Percentiles rank a stretch among this genome's conserved stretches.
These are phyloP conservation scores for Tadarida brasiliensis DNA, from an alignment of 2,797 vertebrate species.

Conservation along the genomic window DNA sequence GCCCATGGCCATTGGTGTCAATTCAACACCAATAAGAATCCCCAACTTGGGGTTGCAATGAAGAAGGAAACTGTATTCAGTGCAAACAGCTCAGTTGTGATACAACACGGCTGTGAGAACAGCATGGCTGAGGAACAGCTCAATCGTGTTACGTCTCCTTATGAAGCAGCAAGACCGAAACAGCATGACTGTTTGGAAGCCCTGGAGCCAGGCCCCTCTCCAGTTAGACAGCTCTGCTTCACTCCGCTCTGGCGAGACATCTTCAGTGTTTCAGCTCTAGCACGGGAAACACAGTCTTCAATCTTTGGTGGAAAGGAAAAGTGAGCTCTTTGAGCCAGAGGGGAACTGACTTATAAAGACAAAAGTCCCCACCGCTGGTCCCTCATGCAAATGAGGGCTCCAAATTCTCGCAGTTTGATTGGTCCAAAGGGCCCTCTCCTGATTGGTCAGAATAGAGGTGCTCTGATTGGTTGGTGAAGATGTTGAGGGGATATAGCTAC, in stretches of 20 bases:
- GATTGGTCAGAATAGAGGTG: neutral
- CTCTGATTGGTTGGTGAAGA: neutral
- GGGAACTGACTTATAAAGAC: neutral
- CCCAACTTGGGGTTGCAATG: neutral
- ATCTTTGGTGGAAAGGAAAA: neutral
- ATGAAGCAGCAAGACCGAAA: too few species aligned
- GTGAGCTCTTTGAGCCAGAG: neutral
- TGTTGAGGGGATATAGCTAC: neutral
- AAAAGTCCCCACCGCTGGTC: neutral
- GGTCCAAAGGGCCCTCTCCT: neutral
- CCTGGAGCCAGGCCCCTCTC: neutral
- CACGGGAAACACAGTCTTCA: neutral
- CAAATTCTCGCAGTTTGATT: neutral
- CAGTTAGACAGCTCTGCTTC: neutral
- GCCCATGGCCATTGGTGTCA: neutral
- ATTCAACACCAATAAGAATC: neutral
- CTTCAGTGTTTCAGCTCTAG: neutral
- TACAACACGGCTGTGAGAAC: neutral
- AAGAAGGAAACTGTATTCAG: neutral
- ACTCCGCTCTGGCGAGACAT: neutral
- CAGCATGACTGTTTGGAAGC: neutral
- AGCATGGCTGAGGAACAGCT: neutral
- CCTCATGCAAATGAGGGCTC: neutral
- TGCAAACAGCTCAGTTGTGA: neutral
- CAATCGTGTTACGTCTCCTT: too few species aligned